Evolutionary conservation across 2,888 invertebrate genomes (phyloP).

Genomic region (Tiliacea aurago): DNA sequence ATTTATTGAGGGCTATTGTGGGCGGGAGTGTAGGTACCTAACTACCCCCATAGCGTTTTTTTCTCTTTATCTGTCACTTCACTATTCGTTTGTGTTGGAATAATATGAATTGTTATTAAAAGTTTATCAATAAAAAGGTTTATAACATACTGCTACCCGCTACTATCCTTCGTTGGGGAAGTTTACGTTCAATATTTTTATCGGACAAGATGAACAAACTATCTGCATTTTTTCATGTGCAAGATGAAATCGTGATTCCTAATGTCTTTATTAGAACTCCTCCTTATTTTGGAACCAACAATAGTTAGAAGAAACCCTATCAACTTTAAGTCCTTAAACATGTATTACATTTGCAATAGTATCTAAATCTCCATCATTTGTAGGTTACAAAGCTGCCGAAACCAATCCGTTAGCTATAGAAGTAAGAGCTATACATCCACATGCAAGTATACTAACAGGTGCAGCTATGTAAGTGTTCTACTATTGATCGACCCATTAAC

Average conservation of each 20-base stretch:
- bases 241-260: not conserved
- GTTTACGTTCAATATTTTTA: not conserved
- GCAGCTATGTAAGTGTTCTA: slow-evolving; percentile 50
- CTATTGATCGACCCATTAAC: slow-evolving; percentile 73
- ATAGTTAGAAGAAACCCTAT: not conserved
- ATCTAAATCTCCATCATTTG: not conserved
- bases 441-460: slow-evolving; percentile 54
- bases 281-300: not conserved
- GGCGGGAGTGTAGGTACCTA: slow-evolving; percentile 17
- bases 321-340: not conserved
- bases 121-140: not conserved
- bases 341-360: not conserved
- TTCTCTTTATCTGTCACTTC: slow-evolving; percentile 14
- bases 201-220: not conserved
- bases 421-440: slow-evolving; percentile 12
- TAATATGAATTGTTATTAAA: not conserved
- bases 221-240: not conserved
- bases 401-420: not conserved
- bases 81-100: slow-evolving; percentile 8
- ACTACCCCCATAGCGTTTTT: slow-evolving; percentile 30
- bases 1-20: slow-evolving; percentile 49
- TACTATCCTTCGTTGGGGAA: not conserved
- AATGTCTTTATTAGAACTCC: not conserved
- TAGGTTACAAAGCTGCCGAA: not conserved
- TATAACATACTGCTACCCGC: not conserved